Evolutionary conservation across 2,888 invertebrate genomes (phyloP).

Genomic region (Leptogaster cylindrica): DNA sequence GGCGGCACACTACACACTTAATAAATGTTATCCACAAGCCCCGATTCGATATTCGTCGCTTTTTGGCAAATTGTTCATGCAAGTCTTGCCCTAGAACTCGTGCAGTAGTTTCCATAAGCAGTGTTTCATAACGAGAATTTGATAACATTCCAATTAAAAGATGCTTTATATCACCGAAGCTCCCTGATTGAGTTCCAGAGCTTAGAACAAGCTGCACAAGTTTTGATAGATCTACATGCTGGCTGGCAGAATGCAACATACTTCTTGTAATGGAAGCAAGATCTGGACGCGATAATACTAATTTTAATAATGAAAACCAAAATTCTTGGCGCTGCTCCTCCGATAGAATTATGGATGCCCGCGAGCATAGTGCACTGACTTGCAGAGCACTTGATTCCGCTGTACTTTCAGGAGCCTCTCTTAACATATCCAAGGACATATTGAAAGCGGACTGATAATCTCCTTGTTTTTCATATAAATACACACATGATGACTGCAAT

Average conservation of each 20-base stretch:
- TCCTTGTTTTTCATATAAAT: slow-evolving; percentile 76
- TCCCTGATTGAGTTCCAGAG: slow-evolving; percentile 62
- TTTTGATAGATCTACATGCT: slow-evolving; percentile 66
- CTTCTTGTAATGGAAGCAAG: slow-evolving; percentile 61
- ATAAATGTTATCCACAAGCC: slow-evolving; percentile 59
- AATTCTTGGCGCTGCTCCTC: slow-evolving; percentile 62
- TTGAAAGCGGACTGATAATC: slow-evolving; percentile 76
- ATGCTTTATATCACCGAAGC: slow-evolving; percentile 69
- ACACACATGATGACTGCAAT: slow-evolving; percentile 72
- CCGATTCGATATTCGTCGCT: slow-evolving; percentile 53
- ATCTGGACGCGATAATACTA: slow-evolving; percentile 60
- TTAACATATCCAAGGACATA: slow-evolving; percentile 64
- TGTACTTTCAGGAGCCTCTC: slow-evolving; percentile 48
- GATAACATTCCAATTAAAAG: slow-evolving; percentile 73
- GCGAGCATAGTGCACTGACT: slow-evolving; percentile 60
- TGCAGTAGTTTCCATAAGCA: slow-evolving; percentile 72
- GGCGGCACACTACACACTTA: slow-evolving; percentile 58
- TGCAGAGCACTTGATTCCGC: slow-evolving; percentile 52
- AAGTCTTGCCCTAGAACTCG: slow-evolving; percentile 71
- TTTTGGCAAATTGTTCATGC: slow-evolving; percentile 63
- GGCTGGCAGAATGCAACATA: slow-evolving; percentile 65
- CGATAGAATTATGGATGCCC: slow-evolving; percentile 62
- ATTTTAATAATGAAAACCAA: slow-evolving; percentile 64
- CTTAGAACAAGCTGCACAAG: slow-evolving; percentile 68
- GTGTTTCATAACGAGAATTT: slow-evolving; percentile 77